Evolutionary conservation across 1,140 invertebrate species (phyloP), one percentile per base, ranked within the genome.

Genomic region (Wiebesia pumilae): DNA sequence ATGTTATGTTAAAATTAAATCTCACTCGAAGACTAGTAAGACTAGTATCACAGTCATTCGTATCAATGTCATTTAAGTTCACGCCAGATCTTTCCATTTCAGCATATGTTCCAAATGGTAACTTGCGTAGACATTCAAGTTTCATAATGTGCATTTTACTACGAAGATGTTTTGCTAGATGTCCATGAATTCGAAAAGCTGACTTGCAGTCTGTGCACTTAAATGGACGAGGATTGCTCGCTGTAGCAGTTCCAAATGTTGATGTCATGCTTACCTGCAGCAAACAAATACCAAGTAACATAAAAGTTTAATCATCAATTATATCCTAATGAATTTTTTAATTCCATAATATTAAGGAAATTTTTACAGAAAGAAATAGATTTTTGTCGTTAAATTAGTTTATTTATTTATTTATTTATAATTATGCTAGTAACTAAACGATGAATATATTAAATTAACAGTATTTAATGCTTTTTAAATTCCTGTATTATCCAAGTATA

Each of bases 121-220:
- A 92, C 94, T 99, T 99, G 69, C 96, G 97, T 47, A 98, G 93
- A 92, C 97, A 98, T 93, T 99, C 98, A 67, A 99, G 94, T 90
- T 97, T 97, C 96, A 98, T 98, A 38, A 99, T 98, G 91, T 99
- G 99, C 95, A 98, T 97, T 95, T 99, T 99, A 51, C 98, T 99
- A 65, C 98, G 95, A 67, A 99, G 94, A 95, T 99, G 99, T 94
- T 99, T 99, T 0, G 98, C 98, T 88, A 99, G 94, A 93, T 99
- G 98, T 0, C 98, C 98, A 90, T 99, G 98, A 90, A 99, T 99
- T 87, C 98, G 95, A 92, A 99, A 99, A 1, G 98, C 98, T 86
- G 98, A 97, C 92, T 98, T 98, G 93, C 99, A 99, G 90, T 99
- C 98, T 12, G 96, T 96, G 94, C 98, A 99, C 90, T 98, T 98